Conservation (phyloP, 1,140 invertebrate species). For the Achatina immaculata region DNA sequence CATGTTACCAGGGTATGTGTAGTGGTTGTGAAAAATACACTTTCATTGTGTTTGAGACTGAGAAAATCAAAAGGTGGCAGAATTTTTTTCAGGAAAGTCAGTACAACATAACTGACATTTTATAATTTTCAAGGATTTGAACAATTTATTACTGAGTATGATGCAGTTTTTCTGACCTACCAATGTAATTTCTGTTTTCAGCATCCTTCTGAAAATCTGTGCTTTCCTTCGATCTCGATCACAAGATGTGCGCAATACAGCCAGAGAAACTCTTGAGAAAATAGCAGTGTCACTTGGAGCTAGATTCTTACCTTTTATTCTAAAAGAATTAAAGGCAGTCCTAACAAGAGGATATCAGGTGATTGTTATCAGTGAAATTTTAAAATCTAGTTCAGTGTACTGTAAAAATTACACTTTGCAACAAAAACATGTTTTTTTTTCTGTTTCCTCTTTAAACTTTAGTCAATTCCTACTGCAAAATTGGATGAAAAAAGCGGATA, state of each 20-base stretch:
- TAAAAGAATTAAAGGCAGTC: slow-evolving; percentile 85
- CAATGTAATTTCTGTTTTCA: slow-evolving; percentile 73
- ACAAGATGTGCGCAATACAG: slow-evolving; percentile 86
- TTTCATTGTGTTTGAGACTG: slow-evolving; percentile 8
- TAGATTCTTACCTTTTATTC: slow-evolving; percentile 81
- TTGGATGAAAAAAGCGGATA: too few relatives aligned
- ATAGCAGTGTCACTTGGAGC: slow-evolving; percentile 89
- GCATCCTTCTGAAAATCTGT: slow-evolving; percentile 90
- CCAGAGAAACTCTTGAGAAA: slow-evolving; percentile 89
- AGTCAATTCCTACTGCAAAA: too few relatives aligned
- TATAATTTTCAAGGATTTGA: too few relatives aligned
- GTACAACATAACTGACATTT: background rate
- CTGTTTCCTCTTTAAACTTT: too few relatives aligned
- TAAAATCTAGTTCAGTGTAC: too few relatives aligned
- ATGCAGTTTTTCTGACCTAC: too few relatives aligned
- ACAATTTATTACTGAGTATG: too few relatives aligned
- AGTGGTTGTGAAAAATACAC: background rate
- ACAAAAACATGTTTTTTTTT: too few relatives aligned
- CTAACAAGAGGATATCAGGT: slow-evolving; percentile 90
- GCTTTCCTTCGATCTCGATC: slow-evolving; percentile 89
- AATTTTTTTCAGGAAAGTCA: too few relatives aligned
- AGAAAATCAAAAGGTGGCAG: background rate
- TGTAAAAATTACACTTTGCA: too few relatives aligned
- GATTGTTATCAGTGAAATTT: slow-evolving; percentile 7
- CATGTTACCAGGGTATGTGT: slow-evolving; percentile 84